phyloP scores from a whole-genome alignment of 2,888 invertebrate genomes.

The Tetranychus piercei region DNA sequence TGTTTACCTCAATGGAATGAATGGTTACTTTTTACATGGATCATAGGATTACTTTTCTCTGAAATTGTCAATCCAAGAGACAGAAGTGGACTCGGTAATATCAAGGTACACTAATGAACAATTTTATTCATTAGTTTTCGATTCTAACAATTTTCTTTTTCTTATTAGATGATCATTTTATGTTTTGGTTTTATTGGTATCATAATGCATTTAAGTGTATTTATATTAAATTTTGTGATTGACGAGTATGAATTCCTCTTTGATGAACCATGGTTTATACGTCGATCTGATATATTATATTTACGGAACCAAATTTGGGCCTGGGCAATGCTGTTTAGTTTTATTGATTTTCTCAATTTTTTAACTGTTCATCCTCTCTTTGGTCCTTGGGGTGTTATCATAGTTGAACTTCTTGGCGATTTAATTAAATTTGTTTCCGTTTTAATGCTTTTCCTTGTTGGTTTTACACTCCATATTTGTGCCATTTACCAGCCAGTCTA shows the following conservation, averaged over 20 bases:
- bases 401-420: conserved; percentile 42
- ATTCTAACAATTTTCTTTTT: background rate
- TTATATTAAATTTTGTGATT: conserved; percentile 27
- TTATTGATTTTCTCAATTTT: conserved; percentile 92
- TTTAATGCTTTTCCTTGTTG: conserved; percentile 88
- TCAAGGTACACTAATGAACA: conserved; percentile 31
- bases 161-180: conserved; percentile 33
- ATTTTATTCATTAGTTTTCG: background rate
- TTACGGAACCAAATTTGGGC: conserved; percentile 75
- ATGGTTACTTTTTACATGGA: conserved; percentile 81
- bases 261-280: background rate
- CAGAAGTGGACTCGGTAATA: conserved; percentile 83
- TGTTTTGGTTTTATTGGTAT: conserved; percentile 69
- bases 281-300: background rate
- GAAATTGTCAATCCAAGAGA: conserved; percentile 95
- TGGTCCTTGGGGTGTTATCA: conserved; percentile 99
- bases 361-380: conserved; percentile 96
- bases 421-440: conserved; percentile 62
- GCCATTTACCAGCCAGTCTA: conserved; percentile 71
- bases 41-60: conserved; percentile 79
- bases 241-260: conserved; percentile 25
- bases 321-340: conserved; percentile 77
- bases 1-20: conserved; percentile 86
- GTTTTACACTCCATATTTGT: conserved; percentile 75
- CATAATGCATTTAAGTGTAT: conserved; percentile 62